A percentile compares a stretch with the other conserved stretches of the same genome.
Conservation (phyloP, 1,140 invertebrate species). For the Dreissena rostriformis region DNA sequence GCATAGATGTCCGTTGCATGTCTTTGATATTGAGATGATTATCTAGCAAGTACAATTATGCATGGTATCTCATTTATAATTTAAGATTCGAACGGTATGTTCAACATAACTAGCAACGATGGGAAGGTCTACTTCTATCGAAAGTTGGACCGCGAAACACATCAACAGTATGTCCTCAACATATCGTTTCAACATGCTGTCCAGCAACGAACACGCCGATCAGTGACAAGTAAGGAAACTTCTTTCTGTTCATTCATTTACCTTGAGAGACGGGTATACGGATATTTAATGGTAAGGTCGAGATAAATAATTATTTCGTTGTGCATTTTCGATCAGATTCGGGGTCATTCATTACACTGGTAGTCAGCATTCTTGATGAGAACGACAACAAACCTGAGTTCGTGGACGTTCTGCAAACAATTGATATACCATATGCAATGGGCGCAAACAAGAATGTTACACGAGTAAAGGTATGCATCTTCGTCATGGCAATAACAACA, state of each 20-base stretch:
- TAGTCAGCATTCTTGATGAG: constrained; percentile 24
- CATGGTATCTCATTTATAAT: too few species aligned
- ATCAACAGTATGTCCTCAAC: constrained; percentile 13
- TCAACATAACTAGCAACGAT: neutral
- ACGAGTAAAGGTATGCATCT: constrained; percentile 5
- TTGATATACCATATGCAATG: constrained; percentile 16
- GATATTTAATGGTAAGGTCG: too few species aligned
- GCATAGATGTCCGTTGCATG: too few species aligned
- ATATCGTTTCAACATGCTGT: neutral
- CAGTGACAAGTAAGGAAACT: neutral
- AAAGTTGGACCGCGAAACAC: constrained; percentile 18
- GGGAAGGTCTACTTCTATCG: constrained; percentile 8
- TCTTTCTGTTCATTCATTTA: too few species aligned
- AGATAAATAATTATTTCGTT: constrained; percentile 8
- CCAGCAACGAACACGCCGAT: constrained; percentile 3
- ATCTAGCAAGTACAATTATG: too few species aligned
- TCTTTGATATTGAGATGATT: too few species aligned
- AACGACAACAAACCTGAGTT: constrained; percentile 38
- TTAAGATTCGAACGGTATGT: neutral
- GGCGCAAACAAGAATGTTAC: constrained; percentile 24
- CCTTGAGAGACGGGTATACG: too few species aligned
- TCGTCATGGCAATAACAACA: too few species aligned
- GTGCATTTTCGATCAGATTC: neutral
- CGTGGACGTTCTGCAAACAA: neutral
- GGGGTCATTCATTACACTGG: neutral